Evolutionary conservation across 2,888 invertebrate genomes (phyloP).

Genomic region (Crocallis elinguaria): DNA sequence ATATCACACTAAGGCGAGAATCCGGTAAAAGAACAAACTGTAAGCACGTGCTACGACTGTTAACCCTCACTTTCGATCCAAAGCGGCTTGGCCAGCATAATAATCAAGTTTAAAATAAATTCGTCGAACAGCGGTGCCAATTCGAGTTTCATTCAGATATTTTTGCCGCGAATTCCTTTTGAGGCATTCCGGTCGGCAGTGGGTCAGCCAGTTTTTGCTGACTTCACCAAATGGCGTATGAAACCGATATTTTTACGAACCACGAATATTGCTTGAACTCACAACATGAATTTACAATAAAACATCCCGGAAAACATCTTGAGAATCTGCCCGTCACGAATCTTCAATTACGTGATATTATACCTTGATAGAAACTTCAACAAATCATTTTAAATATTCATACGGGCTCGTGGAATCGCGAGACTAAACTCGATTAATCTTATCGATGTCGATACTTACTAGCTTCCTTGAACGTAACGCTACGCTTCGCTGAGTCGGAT

Average conservation of each 20-base stretch:
- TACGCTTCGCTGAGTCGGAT: conserved; percentile 36
- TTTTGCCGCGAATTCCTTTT: conserved; percentile 3
- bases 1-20: too few relatives aligned
- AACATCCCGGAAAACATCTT: not conserved
- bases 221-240: conserved; percentile 1
- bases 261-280: too few relatives aligned
- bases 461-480: conserved; percentile 18
- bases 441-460: conserved; percentile 12
- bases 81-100: too few relatives aligned
- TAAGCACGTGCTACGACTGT: too few relatives aligned
- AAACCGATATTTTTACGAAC: not conserved
- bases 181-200: conserved; percentile 1
- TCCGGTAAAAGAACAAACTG: too few relatives aligned
- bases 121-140: not conserved
- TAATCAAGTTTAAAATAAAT: too few relatives aligned
- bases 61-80: too few relatives aligned
- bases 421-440: conserved; percentile 17
- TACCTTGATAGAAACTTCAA: not conserved
- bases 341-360: conserved; percentile 1
- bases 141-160: conserved; percentile 6
- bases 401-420: conserved; percentile 4
- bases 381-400: not conserved
- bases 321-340: not conserved
- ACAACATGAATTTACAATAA: too few relatives aligned
- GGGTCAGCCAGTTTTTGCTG: conserved; percentile 11